These are phyloP conservation scores for Psittacus erithacus DNA, from an alignment of 2,113 vertebrate species.

Conservation along the genomic window DNA sequence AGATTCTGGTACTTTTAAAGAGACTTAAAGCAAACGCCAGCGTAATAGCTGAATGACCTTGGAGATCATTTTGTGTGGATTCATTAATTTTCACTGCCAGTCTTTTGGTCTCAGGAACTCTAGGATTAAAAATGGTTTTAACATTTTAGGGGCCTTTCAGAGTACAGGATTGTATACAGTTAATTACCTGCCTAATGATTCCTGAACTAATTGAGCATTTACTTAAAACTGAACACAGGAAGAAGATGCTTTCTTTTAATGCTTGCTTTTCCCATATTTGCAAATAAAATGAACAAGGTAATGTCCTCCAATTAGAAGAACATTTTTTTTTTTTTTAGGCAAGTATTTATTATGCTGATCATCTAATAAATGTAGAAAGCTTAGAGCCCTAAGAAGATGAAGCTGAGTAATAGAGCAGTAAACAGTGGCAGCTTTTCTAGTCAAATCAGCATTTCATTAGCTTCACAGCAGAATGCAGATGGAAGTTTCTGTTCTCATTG, in stretches of 20 bases:
- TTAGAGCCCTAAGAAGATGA: conserved; percentile 34
- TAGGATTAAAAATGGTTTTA: conserved; percentile 65
- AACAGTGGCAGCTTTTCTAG: conserved; percentile 68
- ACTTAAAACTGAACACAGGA: conserved; percentile 62
- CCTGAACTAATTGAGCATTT: conserved; percentile 64
- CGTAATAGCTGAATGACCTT: conserved; percentile 75
- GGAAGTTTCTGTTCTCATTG: conserved; percentile 63
- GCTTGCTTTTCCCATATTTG: conserved; percentile 57
- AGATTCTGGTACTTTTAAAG: conserved; percentile 65
- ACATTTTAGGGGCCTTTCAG: conserved; percentile 59
- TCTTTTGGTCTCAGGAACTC: conserved; percentile 61
- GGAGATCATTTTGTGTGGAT: conserved; percentile 71
- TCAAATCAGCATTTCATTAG: conserved; percentile 66
- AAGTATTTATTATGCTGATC: conserved; percentile 41
- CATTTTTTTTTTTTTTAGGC: conserved; percentile 32
- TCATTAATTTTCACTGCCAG: conserved; percentile 55
- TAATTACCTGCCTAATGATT: conserved; percentile 66
- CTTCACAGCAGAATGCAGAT: conserved; percentile 53
- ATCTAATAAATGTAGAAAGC: conserved; percentile 17
- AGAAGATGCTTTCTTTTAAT: conserved; percentile 64
- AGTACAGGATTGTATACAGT: conserved; percentile 50
- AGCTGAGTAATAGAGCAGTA: conserved; percentile 57
- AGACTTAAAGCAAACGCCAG: conserved; percentile 57
- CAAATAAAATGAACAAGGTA: conserved; percentile 65
- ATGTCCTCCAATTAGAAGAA: conserved; percentile 61